Evolutionary conservation across 2,113 vertebrate species (phyloP).

Genomic region (Grallaria varia): DNA sequence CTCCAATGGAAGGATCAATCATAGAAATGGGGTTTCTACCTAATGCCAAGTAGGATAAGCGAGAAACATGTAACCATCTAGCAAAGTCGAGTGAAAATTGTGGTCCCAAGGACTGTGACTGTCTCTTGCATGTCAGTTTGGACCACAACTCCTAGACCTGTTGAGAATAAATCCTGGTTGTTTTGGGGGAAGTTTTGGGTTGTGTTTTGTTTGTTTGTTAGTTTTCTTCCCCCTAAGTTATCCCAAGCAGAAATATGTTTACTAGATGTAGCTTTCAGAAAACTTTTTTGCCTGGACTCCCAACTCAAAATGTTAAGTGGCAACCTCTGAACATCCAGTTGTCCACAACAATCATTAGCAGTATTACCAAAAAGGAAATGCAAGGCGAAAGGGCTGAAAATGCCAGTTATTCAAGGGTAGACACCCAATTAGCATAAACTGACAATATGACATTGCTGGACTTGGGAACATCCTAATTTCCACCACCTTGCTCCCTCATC

Average conservation of each 20-base stretch:
- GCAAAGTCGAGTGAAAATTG: neutral
- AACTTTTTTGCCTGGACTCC: neutral
- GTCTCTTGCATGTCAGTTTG: neutral
- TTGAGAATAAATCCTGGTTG: neutral
- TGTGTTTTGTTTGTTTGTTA: neutral
- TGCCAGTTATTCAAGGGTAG: neutral
- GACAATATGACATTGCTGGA: neutral
- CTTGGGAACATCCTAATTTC: neutral
- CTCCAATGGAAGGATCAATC: neutral
- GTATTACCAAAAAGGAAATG: neutral
- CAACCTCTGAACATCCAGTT: neutral
- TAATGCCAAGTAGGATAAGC: neutral
- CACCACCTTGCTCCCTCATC: neutral
- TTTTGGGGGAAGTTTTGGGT: neutral
- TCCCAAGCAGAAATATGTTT: neutral
- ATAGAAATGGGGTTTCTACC: neutral
- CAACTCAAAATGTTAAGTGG: neutral
- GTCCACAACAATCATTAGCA: neutral
- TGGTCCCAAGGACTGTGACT: neutral
- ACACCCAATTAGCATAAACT: neutral
- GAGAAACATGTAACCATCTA: accelerated
- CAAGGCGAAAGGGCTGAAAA: neutral
- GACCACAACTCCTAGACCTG: neutral
- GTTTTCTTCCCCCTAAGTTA: neutral
- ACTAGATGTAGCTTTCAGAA: neutral